These are phyloP conservation scores for Fringilla coelebs DNA, from an alignment of 2,797 vertebrate genomes.

Conservation along the genomic window DNA sequence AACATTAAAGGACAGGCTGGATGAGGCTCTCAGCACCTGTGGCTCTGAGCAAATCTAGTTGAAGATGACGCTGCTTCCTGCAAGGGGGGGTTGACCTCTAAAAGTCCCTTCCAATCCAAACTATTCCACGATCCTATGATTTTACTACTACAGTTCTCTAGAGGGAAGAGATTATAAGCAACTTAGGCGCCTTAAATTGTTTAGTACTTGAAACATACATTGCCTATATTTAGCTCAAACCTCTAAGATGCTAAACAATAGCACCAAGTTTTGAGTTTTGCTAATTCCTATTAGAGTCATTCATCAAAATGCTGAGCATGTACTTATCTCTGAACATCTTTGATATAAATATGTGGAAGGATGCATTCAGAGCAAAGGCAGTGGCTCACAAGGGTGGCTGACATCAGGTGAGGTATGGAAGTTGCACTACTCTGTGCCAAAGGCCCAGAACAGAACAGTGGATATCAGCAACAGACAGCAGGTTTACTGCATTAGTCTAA, in stretches of 20 bases:
- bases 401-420: not conserved
- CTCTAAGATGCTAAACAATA: not conserved
- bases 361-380: not conserved
- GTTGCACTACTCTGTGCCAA: not conserved
- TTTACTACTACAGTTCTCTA: not conserved
- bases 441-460: not conserved
- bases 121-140: not conserved
- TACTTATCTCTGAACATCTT: not conserved
- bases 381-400: not conserved
- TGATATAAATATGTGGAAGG: not conserved
- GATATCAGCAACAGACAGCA: not conserved
- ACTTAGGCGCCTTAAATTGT: not conserved
- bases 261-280: not conserved
- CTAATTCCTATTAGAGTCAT: not conserved
- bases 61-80: not conserved
- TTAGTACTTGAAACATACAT: not conserved
- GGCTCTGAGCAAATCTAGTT: not conserved
- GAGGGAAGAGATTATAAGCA: not conserved
- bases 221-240: not conserved
- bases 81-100: not conserved
- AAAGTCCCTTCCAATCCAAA: not conserved
- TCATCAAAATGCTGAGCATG: not conserved
- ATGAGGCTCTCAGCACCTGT: not conserved
- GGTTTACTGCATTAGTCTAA: not conserved
- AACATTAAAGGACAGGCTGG: not conserved